Base-by-base conservation (phyloP, 2,113 vertebrate genomes). In the Typhlomys cinereus region DNA sequence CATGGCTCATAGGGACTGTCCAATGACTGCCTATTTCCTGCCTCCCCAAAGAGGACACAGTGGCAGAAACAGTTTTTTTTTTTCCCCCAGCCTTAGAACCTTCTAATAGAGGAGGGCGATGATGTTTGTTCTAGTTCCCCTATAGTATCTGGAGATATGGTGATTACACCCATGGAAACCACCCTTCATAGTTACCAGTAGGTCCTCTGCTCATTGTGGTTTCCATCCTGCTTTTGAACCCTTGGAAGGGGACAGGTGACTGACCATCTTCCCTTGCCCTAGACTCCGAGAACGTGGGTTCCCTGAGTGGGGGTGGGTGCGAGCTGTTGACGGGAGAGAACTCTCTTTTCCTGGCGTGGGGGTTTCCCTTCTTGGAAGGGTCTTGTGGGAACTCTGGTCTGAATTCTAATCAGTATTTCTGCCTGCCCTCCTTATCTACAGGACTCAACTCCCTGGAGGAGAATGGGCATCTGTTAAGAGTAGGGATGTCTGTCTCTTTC, bases 91-190 rank as follows among this genome's bases (percentile, higher is more conserved):
- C 50, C 57, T 71, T 5, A 25, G 48, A 21, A 17, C 69, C 11
- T 23, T 83, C 14, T 84, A 41, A 69, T 25, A 54, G 66, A 69
- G 48, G 57, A 67, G 36, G 57, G 52, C 78, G 52, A 85, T 34
- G 36, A 21, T 20, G 5, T 1, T 50, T 36, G 5, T 76, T 20
- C 0, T 36, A 2, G 18, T 62, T 52, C 46, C 21, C 20, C 4
- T 39, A 14, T 1, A 2, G 18, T 57, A 1, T 82, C 36, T 11
- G 1, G 0, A 46, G 44, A 88, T 27, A 46, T 39, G 2, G 1
- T 20, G 14, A 50, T 79, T 71, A 71, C n/a, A 54, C 36, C 59
- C 48, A 6, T 18, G 21, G 73, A 46, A 46, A 54, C 10, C 0
- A 18, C 54, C 69, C 12, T 87, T 57, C 8, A 4, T 31, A 10